phyloP scores from a whole-genome alignment of 1,140 invertebrate genomes.

The Hycleus phaleratus region DNA sequence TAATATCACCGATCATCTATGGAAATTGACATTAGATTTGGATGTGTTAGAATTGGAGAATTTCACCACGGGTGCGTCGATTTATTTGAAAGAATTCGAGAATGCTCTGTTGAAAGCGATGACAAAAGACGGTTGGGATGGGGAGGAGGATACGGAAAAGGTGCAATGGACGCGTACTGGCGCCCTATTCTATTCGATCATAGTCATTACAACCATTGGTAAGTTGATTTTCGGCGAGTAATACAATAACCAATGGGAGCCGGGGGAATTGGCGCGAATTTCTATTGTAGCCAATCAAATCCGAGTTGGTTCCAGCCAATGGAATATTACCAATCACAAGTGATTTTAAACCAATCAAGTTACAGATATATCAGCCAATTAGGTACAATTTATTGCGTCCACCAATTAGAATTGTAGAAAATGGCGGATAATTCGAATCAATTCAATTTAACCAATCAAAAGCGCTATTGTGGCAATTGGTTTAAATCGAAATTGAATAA shows the following conservation, averaged over 20 bases:
- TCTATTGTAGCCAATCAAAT: too few relatives aligned
- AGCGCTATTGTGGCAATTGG: too few relatives aligned
- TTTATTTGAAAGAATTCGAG: conserved; percentile 69
- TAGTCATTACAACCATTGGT: conserved; percentile 96
- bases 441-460: too few relatives aligned
- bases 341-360: too few relatives aligned
- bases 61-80: conserved; percentile 58
- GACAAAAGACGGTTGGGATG: conserved; percentile 87
- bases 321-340: not conserved
- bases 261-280: too few relatives aligned
- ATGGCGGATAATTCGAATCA: too few relatives aligned
- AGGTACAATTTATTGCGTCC: too few relatives aligned
- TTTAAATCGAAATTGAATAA: too few relatives aligned
- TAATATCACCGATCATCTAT: conserved; percentile 71
- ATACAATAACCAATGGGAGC: not conserved
- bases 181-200: conserved; percentile 92
- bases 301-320: not conserved
- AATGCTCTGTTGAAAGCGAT: conserved; percentile 72
- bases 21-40: conserved; percentile 61
- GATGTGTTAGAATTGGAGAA: conserved; percentile 60
- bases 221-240: conserved; percentile 32
- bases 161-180: conserved; percentile 87
- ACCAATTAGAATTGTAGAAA: too few relatives aligned
- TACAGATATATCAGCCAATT: too few relatives aligned
- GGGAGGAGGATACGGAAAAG: conserved; percentile 65